Base-by-base conservation (phyloP, 1,140 invertebrate genomes). In the Cylas formicarius region DNA sequence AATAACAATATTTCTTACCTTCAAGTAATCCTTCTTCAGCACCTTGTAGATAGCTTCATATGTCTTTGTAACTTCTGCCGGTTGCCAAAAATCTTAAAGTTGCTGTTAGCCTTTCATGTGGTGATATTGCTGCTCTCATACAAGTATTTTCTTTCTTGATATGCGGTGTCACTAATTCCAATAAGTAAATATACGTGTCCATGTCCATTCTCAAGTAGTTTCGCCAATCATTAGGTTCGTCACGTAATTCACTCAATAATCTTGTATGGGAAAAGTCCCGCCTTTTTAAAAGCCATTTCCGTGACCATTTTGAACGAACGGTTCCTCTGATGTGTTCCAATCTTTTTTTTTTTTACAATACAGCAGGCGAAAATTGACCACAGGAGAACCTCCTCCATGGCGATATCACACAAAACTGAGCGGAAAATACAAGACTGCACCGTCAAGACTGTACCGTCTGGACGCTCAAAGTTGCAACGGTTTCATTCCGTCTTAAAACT, bases 141-240 rank as follows among this genome's bases (percentile, higher is more conserved):
- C 13, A 32, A 5, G 5, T 39, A 28, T 32, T 39, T 39, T 31
- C 21, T 39, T 39, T 39, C n/a, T 27, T 29, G 20, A 28, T 32
- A 39, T 39, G 37, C 37, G 37, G 37, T 39, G 11, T 39, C 4
- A 39, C 37, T 39, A 39, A 39, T 39, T 39, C 37, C 37, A 39
- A 18, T 39, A 39, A 39, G 16, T 39, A 18, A 39, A 9, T 39
- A 11, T 39, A 39, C 19, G 21, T 39, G 23, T 39, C 19, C 28
- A 29, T 39, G 22, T 28, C 20, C 23, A 28, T 39, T 39, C 20
- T 39, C 11, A 27, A 39, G 8, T 29, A 39, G 23, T 29, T 39
- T 17, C 20, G 37, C 23, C 37, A 39, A 28, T 39, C 21, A 28
- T 39, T 20, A n/a, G n/a, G n/a, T n/a, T n/a, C n/a, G n/a, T 28